Base-by-base conservation (phyloP, 2,113 vertebrate species). In the Melanerpes aurifrons region DNA sequence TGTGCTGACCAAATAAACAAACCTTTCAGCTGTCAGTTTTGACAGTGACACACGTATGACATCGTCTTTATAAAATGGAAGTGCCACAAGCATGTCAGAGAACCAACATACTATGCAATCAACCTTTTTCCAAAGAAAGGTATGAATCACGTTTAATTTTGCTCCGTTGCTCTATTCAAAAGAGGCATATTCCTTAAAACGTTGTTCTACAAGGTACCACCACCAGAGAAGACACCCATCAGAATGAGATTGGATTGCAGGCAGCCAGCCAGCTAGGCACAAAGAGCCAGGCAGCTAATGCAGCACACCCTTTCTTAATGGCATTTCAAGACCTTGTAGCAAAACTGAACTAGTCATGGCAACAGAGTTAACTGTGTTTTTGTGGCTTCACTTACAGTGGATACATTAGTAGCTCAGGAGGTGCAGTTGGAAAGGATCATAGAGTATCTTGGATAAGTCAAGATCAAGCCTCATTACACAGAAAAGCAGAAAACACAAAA, bases 1-100 rank as follows among this genome's bases (percentile, higher is more conserved):
- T 92, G 67, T 47, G 14, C 66, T 82, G 66, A 93, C 90, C 64
- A 89, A 43, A n/a, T 78, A 79, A 88, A 73, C 35, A 92, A 94
- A 63, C 37, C 8, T 90, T 83, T 86, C 72, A 90, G 31, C 76
- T 72, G 79, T 68, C 57, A 77, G 25, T 71, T 77, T 75, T 87
- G 69, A 94, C 64, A 89, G 28, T 11, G 54, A 83, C 56, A 82
- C 75, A 35, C 6, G 32, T 10, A 24, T 31, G 90, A 80, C 40
- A 69, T 47, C 62, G 31, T 94, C 70, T 93, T 94, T 71, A 84
- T 43, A 64, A 86, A 31, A 21, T 5, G 8, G 31, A 79, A 92
- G 35, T 3, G 5, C 69, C 28, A 66, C 50, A 90, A 85, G 43
- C 53, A 66, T 31, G 35, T 15, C 6, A 11, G 48, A 62, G 15